phyloP scores from a whole-genome alignment of 1,140 invertebrate species.

The Microvelia longipes region DNA sequence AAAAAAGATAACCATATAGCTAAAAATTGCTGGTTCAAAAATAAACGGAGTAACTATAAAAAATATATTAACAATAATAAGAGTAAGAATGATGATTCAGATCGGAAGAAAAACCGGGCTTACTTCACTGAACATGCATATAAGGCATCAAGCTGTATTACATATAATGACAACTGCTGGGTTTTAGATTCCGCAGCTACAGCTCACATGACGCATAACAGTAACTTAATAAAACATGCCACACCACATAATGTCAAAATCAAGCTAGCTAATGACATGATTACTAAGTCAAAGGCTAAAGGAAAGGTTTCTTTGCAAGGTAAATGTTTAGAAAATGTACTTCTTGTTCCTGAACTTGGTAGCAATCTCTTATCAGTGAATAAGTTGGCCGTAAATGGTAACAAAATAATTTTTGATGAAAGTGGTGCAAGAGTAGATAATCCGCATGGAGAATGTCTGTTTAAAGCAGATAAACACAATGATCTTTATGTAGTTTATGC shows the following conservation, averaged over 20 bases:
- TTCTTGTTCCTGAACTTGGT: background rate
- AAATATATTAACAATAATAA: background rate
- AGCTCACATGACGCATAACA: background rate
- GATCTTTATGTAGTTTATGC: background rate
- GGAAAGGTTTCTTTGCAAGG: background rate
- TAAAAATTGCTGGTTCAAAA: background rate
- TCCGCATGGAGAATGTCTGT: background rate
- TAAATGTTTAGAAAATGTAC: background rate
- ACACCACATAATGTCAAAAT: background rate
- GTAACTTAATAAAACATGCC: background rate
- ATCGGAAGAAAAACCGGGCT: background rate
- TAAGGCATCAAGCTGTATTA: background rate
- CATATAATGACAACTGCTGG: background rate
- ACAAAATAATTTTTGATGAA: background rate
- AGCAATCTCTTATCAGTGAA: background rate
- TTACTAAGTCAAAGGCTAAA: background rate
- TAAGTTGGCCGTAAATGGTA: background rate
- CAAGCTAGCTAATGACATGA: background rate
- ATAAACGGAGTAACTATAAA: background rate
- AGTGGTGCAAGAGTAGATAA: background rate
- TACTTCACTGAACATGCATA: background rate
- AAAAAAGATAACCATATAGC: background rate
- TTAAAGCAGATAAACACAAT: background rate
- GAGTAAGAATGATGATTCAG: background rate
- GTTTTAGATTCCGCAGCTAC: background rate